phyloP scores from a whole-genome alignment of 2,113 vertebrate genomes.

The Pseudopipra pipra region DNA sequence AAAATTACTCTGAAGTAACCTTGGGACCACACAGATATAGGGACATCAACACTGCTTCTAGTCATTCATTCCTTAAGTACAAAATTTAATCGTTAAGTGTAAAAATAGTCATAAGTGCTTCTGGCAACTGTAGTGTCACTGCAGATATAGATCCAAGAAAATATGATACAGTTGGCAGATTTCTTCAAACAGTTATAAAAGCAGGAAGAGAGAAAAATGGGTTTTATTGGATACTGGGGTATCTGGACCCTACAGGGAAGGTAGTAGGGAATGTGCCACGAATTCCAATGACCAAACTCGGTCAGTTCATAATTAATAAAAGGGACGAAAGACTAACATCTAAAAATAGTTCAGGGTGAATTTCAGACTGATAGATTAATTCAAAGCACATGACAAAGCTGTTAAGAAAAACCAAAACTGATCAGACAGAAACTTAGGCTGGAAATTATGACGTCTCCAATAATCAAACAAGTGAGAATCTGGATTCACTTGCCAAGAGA shows the following conservation, averaged over 20 bases:
- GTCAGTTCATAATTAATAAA: neutral
- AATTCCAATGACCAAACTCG: neutral
- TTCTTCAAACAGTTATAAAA: neutral
- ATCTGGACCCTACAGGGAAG: neutral
- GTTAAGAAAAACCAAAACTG: neutral
- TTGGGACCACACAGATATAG: neutral
- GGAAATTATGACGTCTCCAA: neutral
- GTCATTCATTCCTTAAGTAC: neutral
- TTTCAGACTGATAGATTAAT: neutral
- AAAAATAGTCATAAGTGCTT: neutral
- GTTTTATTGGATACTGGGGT: neutral
- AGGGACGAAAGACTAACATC: neutral
- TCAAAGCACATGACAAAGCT: neutral
- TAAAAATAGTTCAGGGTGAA: neutral
- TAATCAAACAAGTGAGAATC: neutral
- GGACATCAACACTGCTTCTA: neutral
- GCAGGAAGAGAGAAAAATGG: neutral
- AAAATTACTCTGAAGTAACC: neutral
- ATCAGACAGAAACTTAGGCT: neutral
- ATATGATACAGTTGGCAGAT: neutral
- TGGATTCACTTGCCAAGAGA: neutral
- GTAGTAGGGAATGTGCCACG: neutral
- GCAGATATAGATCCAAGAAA: neutral
- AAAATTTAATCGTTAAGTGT: neutral
- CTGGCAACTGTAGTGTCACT: neutral